phyloP scores from a whole-genome alignment of 2,113 vertebrate species.

The Sander lucioperca region DNA sequence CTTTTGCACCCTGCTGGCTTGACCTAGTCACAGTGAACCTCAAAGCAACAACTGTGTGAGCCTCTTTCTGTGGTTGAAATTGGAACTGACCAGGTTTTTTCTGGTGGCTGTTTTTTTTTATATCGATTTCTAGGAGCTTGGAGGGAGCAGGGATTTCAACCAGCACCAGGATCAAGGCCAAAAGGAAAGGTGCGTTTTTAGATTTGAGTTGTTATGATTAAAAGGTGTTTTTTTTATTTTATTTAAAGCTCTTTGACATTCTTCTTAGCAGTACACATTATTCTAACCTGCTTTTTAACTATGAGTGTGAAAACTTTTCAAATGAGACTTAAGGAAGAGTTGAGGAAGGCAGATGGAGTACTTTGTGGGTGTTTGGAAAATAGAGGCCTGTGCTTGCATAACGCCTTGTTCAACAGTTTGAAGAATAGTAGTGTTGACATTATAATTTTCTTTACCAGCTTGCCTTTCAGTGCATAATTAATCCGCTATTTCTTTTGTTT shows the following conservation, averaged over 20 bases:
- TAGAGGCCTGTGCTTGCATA: background rate
- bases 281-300: background rate
- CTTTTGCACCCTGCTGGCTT: slow-evolving; percentile 21
- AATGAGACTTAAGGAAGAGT: background rate
- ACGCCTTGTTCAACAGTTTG: slow-evolving; percentile 16
- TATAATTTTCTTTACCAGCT: slow-evolving; percentile 28
- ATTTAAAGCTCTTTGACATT: background rate
- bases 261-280: background rate
- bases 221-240: background rate
- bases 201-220: background rate
- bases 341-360: slow-evolving; percentile 14
- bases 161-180: slow-evolving; percentile 46
- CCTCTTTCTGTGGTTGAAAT: slow-evolving; percentile 40
- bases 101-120: slow-evolving; percentile 9
- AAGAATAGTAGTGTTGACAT: slow-evolving; percentile 33
- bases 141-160: slow-evolving; percentile 46
- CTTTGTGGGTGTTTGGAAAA: slow-evolving; percentile 25
- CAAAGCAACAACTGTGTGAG: slow-evolving; percentile 1
- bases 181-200: slow-evolving; percentile 75
- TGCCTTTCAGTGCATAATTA: slow-evolving; percentile 32
- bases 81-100: slow-evolving; percentile 37
- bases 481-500: slow-evolving; percentile 38
- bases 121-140: slow-evolving; percentile 48
- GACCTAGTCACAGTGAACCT: slow-evolving; percentile 17
- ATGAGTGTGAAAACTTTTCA: background rate